Evolutionary conservation across 2,113 vertebrate species (phyloP), one percentile per base, ranked within the genome.

Genomic region (Gopherus flavomarginatus): DNA sequence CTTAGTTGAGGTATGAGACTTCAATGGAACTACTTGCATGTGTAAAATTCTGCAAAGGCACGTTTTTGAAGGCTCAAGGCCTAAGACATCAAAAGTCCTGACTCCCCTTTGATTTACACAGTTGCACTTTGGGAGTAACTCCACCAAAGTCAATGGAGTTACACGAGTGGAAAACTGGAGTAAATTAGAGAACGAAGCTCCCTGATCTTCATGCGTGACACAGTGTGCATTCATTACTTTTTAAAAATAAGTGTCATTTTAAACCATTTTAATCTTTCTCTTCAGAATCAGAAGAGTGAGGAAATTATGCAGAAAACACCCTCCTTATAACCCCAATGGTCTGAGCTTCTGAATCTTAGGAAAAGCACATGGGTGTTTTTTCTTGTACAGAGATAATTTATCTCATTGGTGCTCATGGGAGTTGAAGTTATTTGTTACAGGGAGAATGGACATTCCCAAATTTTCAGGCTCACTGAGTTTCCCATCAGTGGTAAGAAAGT

Each of bases 401-500:
- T 92, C 92, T 86, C 79, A 83, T 0, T 0, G 89, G 57, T 27
- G 27, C 0, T 78, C 11, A 29, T 3, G 56, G 62, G 83, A 95
- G 56, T 78, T 81, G 69, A 91, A 35, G 7, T 3, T 86, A 2
- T 17, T 38, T 90, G 52, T 86, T 31, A 62, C 90, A 47, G 77
- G 50, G 85, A n/a, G 31, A 72, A 72, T 0, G 1, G 80, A 78
- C 69, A 80, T 83, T 92, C 81, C 78, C 1, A 2, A 72, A 4
- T 83, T 91, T 86, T 82, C 38, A 53, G 78, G 52, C 85, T 94
- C 90, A 82, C 21, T 88, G 89, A 90, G 84, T 78, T 78, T 93
- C 81, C 92, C 84, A 17, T 12, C 42, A 16, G 35, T 50, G 81
- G 78, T 50, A 91, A 88, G 47, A 92, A 75, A 17, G 3, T 88